These are phyloP conservation scores for Drosophila kanapiae DNA, from an alignment of 1,140 invertebrate species.

Conservation along the genomic window DNA sequence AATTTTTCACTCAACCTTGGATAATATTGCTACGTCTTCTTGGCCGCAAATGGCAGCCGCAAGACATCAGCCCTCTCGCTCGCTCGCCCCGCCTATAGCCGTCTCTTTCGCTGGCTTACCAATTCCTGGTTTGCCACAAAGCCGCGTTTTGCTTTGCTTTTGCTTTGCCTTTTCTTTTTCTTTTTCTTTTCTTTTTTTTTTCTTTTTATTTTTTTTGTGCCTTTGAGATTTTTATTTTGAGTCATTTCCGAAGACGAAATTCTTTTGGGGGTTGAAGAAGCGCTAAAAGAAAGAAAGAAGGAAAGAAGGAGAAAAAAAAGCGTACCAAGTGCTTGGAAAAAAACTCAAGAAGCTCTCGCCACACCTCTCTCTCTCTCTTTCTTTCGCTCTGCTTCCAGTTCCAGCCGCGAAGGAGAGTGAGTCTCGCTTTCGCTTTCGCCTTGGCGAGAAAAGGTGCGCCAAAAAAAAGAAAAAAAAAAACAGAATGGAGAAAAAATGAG, in stretches of 20 bases:
- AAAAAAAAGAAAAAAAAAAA: conserved; percentile 22
- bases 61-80: conserved; percentile 69
- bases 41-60: conserved; percentile 84
- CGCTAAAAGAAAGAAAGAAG: neutral
- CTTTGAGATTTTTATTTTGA: conserved; percentile 65
- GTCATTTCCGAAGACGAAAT: conserved; percentile 66
- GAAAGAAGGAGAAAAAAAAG: neutral
- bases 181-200: neutral
- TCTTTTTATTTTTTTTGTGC: too few species aligned
- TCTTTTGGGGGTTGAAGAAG: conserved; percentile 60
- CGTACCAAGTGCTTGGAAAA: conserved; percentile 24
- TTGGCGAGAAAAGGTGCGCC: conserved; percentile 59
- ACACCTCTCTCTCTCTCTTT: conserved; percentile 16
- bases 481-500: conserved; percentile 55
- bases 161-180: conserved; percentile 14
- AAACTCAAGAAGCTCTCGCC: conserved; percentile 40
- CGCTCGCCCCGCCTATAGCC: conserved; percentile 13
- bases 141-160: conserved; percentile 60
- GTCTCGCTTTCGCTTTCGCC: conserved; percentile 18
- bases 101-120: conserved; percentile 33
- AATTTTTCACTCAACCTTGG: conserved; percentile 46
- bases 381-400: conserved; percentile 15
- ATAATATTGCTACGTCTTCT: conserved; percentile 66
- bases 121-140: conserved; percentile 77
- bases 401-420: conserved; percentile 10